Evolutionary conservation across 2,888 invertebrate genomes (phyloP).

Genomic region (Andrena hattorfiana): DNA sequence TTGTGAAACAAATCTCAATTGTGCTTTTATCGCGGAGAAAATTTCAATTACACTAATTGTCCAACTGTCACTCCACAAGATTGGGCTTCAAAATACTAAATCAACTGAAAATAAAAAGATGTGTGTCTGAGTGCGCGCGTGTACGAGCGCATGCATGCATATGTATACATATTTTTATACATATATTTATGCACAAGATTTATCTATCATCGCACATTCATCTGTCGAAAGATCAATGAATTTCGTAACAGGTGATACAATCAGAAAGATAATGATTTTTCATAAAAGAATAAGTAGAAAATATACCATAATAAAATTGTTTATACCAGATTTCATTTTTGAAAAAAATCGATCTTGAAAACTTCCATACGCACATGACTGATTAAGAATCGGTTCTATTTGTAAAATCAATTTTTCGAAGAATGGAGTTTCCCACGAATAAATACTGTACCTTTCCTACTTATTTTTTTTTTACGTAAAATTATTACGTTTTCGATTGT

Average conservation of each 20-base stretch:
- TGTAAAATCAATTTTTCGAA: no score
- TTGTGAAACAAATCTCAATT: no score
- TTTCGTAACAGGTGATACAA: neutral
- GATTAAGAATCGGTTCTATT: no score
- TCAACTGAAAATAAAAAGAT: neutral
- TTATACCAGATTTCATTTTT: no score
- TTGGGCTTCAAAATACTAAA: neutral
- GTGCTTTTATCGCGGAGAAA: neutral
- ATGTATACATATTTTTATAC: constrained; percentile 1
- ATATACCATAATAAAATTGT: no score
- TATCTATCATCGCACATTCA: constrained; percentile 27
- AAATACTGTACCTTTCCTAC: no score
- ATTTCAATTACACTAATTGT: neutral
- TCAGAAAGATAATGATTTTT: no score
- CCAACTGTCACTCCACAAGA: neutral
- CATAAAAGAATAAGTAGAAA: no score
- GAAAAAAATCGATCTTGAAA: no score
- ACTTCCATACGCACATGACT: no score
- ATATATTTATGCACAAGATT: constrained; percentile 17
- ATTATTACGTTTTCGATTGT: neutral
- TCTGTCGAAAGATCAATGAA: constrained; percentile 21
- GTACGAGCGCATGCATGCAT: neutral
- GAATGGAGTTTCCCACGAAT: no score
- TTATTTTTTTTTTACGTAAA: neutral
- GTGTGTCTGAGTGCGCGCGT: neutral